Evolutionary conservation across 2,797 vertebrate genomes (phyloP), one percentile per base, ranked within the genome.

Genomic region (Nasua narica): DNA sequence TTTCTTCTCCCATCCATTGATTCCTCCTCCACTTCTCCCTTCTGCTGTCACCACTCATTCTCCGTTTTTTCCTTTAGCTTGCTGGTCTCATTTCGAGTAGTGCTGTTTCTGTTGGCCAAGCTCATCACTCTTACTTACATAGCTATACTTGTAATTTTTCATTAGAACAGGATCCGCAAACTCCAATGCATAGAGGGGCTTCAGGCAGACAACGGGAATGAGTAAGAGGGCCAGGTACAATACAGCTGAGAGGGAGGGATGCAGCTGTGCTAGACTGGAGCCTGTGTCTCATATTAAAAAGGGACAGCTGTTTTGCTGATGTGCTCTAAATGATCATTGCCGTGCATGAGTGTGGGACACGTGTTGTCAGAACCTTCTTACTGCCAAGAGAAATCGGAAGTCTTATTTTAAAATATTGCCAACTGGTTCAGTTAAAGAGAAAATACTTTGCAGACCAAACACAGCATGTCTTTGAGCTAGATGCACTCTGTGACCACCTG

Each of bases 341-440:
- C 18, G 4, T 5, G 27, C 27, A 0, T n/a, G 14, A 60, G 21
- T 76, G 25, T 62, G 72, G 69, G 46, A 82, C 37, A 21, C 50
- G 12, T 86, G n/a, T 79, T 48, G 29, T 50, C 13, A 46, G 82
- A 56, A 48, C 37, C 58, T 74, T 82, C 52, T 70, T 79, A 2
- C 83, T 84, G 67, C 94, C 92, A 81, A 81, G 60, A 79, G 37
- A 86, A 92, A 79, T 69, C 72, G 89, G 94, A 85, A 86, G 69
- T 83, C 16, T 52, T 46, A 29, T 14, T 95, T 85, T 93, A 72
- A 85, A 96, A 76, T 95, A 90, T 19, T 62, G 52, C 21, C 48
- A 76, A 13, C 7, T 72, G 87, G 21, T 94, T 96, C 37, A 76
- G 2, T 90, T 82, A 2, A 81, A 87, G 58, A 65, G 52, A 46